A percentile compares a stretch with the other conserved stretches of the same genome.
Evolutionary conservation across 2,797 vertebrate genomes (phyloP).

Genomic region (Mormyrops boulengeri): DNA sequence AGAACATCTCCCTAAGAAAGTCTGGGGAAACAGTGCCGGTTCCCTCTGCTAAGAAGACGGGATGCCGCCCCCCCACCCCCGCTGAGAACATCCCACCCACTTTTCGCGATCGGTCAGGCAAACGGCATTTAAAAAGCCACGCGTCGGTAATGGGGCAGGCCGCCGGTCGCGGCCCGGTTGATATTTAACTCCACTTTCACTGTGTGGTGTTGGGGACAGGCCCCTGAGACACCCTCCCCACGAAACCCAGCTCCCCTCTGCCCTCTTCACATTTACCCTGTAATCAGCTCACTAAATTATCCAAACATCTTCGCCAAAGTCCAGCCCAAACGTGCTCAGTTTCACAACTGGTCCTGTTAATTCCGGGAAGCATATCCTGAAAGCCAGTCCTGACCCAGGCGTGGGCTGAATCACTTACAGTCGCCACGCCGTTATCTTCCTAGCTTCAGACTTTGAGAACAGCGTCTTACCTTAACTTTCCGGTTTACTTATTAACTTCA

Average conservation of each 20-base stretch:
- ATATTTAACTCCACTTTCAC: conserved; percentile 37
- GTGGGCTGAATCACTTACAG: background rate
- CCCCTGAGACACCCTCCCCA: background rate
- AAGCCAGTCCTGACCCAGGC: background rate
- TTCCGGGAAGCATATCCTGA: background rate
- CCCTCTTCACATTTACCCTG: background rate
- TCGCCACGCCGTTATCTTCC: background rate
- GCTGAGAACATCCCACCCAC: conserved; percentile 20
- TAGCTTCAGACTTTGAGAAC: background rate
- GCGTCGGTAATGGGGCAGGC: conserved; percentile 20
- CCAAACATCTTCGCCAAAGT: background rate
- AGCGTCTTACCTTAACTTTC: background rate
- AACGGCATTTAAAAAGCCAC: conserved; percentile 25
- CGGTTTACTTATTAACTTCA: background rate
- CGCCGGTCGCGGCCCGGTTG: conserved; percentile 17
- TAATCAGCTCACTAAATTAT: background rate
- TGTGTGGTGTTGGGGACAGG: conserved; percentile 27
- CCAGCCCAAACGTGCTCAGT: background rate
- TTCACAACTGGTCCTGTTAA: background rate
- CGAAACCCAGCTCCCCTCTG: background rate
- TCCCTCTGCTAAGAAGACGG: conserved; percentile 31
- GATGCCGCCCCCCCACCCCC: background rate
- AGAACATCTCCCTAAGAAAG: conserved; percentile 2
- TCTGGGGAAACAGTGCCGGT: conserved; percentile 15
- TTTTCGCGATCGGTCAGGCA: conserved; percentile 26